Evolutionary conservation across 2,797 vertebrate genomes (phyloP).

Genomic region (Sarcophilus harrisii): DNA sequence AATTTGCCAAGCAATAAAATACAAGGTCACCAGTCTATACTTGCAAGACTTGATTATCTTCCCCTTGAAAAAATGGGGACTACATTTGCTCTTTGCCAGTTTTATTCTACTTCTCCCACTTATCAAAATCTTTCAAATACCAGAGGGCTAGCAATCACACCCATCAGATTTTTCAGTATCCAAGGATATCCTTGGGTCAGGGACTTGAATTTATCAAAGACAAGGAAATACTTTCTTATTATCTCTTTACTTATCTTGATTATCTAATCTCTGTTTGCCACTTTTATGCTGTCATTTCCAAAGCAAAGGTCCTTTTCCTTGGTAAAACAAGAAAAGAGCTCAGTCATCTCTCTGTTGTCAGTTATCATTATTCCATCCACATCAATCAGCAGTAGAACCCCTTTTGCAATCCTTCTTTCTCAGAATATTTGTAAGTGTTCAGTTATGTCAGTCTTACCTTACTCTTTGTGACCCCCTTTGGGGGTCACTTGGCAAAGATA

Average conservation of each 20-base stretch:
- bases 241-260: not conserved
- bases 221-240: not conserved
- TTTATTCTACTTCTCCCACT: not conserved
- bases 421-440: too few relatives aligned
- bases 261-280: not conserved
- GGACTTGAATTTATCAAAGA: not conserved
- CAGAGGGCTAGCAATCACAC: not conserved
- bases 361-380: not conserved
- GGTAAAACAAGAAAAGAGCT: not conserved
- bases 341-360: not conserved
- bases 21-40: not conserved
- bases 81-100: not conserved
- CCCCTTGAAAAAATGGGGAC: not conserved
- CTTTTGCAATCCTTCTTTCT: not conserved
- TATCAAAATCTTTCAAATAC: not conserved
- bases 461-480: too few relatives aligned
- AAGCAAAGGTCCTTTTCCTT: not conserved
- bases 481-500: too few relatives aligned
- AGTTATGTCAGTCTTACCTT: too few relatives aligned
- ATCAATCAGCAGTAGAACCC: not conserved
- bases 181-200: not conserved
- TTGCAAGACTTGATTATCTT: not conserved
- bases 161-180: not conserved
- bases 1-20: not conserved
- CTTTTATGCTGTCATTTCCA: not conserved